Percentiles rank a stretch among this genome's conserved stretches.
Evolutionary conservation across 1,140 invertebrate species (phyloP).

Genomic region (Nylanderia fulva): DNA sequence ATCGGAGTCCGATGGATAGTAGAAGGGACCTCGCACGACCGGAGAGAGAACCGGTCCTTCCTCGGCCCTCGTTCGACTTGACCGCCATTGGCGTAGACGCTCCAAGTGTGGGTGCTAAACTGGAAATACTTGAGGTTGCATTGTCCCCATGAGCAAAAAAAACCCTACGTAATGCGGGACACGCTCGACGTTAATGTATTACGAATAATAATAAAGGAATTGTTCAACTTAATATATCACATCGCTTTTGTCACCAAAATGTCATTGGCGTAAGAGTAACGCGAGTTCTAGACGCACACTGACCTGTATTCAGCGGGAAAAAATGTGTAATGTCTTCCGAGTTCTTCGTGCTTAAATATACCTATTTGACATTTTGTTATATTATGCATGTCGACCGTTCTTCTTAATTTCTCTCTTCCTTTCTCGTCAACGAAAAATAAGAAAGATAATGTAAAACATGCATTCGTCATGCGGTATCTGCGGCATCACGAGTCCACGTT

Average conservation of each 20-base stretch:
- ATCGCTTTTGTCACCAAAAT: neutral
- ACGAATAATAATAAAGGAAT: neutral
- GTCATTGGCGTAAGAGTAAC: slow-evolving; percentile 25
- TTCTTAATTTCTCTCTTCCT: neutral
- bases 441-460: neutral
- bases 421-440: neutral
- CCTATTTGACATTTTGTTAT: neutral
- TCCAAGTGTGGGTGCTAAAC: slow-evolving; percentile 69
- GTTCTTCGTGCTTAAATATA: neutral
- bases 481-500: slow-evolving; percentile 3
- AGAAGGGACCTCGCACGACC: slow-evolving; percentile 68
- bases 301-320: neutral
- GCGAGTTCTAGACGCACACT: neutral
- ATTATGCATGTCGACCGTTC: neutral
- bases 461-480: slow-evolving; percentile 5
- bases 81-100: slow-evolving; percentile 71
- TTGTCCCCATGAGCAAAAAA: slow-evolving; percentile 30
- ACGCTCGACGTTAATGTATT: slow-evolving; percentile 48
- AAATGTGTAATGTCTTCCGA: neutral
- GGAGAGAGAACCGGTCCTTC: slow-evolving; percentile 76
- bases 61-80: slow-evolving; percentile 58
- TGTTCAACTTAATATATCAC: neutral
- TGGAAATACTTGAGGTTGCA: slow-evolving; percentile 20
- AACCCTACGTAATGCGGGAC: slow-evolving; percentile 1
- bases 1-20: slow-evolving; percentile 57